These are phyloP conservation scores for Coremacera marginata DNA, from an alignment of 2,888 invertebrate genomes.

Conservation along the genomic window DNA sequence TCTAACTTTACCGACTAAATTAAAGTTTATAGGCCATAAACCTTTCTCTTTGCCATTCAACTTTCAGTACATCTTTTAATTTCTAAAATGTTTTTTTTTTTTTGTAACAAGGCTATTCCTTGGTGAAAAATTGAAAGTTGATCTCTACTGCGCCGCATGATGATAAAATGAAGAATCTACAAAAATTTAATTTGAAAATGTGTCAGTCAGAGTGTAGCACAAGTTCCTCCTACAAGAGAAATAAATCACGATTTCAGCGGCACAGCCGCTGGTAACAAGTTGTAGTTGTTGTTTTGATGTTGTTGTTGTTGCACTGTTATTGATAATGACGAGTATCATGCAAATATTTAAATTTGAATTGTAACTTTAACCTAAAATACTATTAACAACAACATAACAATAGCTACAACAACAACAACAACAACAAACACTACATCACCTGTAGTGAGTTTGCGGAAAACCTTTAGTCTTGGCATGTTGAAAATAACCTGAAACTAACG, in stretches of 20 bases:
- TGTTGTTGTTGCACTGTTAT: neutral
- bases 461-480: neutral
- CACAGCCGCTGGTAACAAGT: neutral
- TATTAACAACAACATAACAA: neutral
- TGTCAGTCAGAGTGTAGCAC: neutral
- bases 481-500: neutral
- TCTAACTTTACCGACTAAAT: no score
- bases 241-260: conserved; percentile 5
- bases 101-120: neutral
- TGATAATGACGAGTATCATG: conserved; percentile 13
- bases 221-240: neutral
- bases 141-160: neutral
- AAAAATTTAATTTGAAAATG: neutral
- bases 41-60: conserved; percentile 1
- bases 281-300: neutral
- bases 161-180: conserved; percentile 2
- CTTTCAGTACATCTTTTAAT: neutral
- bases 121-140: neutral
- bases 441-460: neutral
- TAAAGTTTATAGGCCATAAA: neutral
- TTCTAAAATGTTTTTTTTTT: neutral
- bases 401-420: no score
- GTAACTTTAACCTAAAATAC: neutral
- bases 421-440: no score
- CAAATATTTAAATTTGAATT: conserved; percentile 12